Percentiles rank a stretch among this genome's conserved stretches.
phyloP scores from a whole-genome alignment of 2,113 vertebrate genomes.

The Dasypus novemcinctus region DNA sequence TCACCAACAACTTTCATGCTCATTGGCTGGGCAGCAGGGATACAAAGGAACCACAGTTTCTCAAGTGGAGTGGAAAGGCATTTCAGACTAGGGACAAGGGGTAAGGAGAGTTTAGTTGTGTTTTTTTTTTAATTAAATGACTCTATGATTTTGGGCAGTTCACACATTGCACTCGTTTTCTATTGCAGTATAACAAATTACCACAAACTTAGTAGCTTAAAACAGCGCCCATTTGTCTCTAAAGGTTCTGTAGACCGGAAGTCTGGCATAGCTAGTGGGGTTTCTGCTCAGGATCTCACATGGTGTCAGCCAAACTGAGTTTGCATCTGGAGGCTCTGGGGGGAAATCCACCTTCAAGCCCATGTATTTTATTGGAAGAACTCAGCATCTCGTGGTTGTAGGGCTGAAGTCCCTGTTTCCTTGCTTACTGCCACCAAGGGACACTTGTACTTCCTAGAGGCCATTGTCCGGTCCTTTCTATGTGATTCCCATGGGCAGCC shows the following conservation, averaged over 20 bases:
- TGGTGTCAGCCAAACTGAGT: background rate
- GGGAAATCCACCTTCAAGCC: background rate
- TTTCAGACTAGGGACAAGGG: too few relatives aligned
- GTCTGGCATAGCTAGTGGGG: background rate
- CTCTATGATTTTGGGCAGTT: too few relatives aligned
- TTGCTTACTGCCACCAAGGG: background rate
- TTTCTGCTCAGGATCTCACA: background rate
- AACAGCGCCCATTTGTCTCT: background rate
- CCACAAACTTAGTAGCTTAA: background rate
- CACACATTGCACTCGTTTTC: too few relatives aligned
- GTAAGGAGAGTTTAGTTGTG: too few relatives aligned
- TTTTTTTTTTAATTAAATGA: too few relatives aligned
- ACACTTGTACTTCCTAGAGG: background rate
- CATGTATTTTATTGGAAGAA: background rate
- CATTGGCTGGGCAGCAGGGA: too few relatives aligned
- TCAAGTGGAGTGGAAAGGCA: too few relatives aligned
- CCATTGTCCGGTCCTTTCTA: background rate
- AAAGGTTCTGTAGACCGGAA: background rate
- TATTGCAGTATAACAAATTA: too few relatives aligned
- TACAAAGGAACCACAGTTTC: too few relatives aligned
- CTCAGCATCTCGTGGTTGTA: background rate
- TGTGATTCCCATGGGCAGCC: too few relatives aligned
- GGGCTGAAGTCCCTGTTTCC: background rate
- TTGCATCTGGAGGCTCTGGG: background rate
- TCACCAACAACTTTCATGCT: too few relatives aligned